Evolutionary conservation across 2,888 invertebrate species (phyloP), one percentile per base, ranked within the genome.

Genomic region (Drosophila mercatorum): DNA sequence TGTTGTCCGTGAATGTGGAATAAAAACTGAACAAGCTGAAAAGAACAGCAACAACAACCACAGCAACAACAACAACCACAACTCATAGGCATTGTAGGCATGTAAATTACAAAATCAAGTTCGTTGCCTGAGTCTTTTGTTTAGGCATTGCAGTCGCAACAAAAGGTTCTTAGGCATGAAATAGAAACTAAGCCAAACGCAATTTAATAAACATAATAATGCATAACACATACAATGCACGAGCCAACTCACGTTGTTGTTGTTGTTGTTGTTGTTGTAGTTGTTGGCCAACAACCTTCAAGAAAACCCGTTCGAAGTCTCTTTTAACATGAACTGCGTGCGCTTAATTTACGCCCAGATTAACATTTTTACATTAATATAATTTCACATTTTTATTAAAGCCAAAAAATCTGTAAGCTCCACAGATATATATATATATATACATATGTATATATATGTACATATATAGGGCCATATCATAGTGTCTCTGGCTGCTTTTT

Each of bases 61-160:
- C 43, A 49, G 17, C 56, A 44, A 3, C 22, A 22, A 1, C 43
- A 44, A 26, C 55, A 69, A 49, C 51, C 31, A 31, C 72, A 61
- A 31, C 55, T 52, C 52, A 14, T 61, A 49, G 52, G 46, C 75
- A 59, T 75, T 71, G 72, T 80, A 55, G 72, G 70, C 80, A 85
- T 86, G 80, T 90, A 90, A 90, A 88, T 90, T 83, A 85, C 77
- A 87, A 86, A 86, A 77, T 87, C 90, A 90, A 87, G 86, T 90
- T 87, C 84, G 90, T 89, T 90, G 87, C 84, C 57, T 75, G 60
- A 86, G 87, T 90, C 90, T 90, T 90, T 86, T 90, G 89, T 88
- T 81, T 72, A 58, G 67, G 63, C 53, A 12, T 28, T 28, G 47
- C 38, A 52, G 67, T 71, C 51, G 51, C 51, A 36, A 84, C 89